Evolutionary conservation across 2,797 vertebrate species (phyloP).

Genomic region (Erethizon dorsatum): DNA sequence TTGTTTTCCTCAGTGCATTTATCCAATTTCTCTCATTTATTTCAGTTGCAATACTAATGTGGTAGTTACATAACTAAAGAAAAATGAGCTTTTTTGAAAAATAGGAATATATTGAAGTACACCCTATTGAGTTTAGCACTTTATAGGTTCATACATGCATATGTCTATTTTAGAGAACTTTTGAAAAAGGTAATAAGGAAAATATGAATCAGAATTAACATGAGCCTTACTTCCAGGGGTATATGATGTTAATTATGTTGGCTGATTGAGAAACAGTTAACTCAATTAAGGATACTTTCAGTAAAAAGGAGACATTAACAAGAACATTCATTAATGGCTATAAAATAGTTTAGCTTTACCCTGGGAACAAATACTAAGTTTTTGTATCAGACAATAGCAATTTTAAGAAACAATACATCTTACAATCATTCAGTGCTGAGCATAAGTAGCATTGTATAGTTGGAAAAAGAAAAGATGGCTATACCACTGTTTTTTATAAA

Average conservation of each 20-base stretch:
- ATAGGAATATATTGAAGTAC: background rate
- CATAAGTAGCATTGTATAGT: background rate
- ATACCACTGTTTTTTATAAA: background rate
- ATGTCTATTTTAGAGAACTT: background rate
- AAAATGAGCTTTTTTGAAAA: conserved; percentile 6
- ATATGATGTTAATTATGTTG: background rate
- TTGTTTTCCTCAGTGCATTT: conserved; percentile 52
- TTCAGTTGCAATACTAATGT: conserved; percentile 47
- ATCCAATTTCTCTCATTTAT: conserved; percentile 63
- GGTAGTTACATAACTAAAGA: conserved; percentile 27
- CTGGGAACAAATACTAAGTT: background rate
- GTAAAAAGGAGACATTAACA: background rate
- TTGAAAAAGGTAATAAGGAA: background rate
- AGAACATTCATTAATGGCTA: background rate
- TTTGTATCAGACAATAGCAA: background rate
- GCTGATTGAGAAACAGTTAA: background rate
- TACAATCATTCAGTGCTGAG: background rate
- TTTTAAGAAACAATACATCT: background rate
- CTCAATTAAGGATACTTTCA: background rate
- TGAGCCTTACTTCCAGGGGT: background rate
- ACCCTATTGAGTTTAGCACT: background rate
- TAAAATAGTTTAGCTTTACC: background rate
- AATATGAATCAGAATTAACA: background rate
- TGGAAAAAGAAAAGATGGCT: background rate
- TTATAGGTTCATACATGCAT: background rate